Base-by-base conservation (phyloP, 1,140 invertebrate species). In the Colletes latitarsis region DNA sequence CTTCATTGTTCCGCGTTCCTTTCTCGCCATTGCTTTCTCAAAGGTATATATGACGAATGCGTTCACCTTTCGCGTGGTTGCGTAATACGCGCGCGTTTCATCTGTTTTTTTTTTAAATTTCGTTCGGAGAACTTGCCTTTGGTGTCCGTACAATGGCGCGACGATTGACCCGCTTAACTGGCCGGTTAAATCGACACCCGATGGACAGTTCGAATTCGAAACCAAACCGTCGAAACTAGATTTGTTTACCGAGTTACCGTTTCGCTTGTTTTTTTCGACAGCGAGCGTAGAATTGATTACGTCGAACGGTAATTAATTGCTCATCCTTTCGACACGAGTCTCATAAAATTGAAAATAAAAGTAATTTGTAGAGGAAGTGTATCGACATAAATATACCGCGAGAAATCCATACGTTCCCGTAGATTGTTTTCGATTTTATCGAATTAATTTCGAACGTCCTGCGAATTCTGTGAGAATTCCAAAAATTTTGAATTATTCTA, bases 1-100 rank as follows among this genome's bases (percentile, higher is more conserved):
- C 72, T 80, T 67, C 63, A 10, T 74, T 75, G 43, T 75, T 14
- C 30, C 1, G 19, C 6, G 10, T 5, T 53, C 15, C 21, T 70
- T 70, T 46, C n/a, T 43, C 41, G 17, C 14, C 14, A 17, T 3
- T 8, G 10, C 21, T 21, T 70, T 14, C 57, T 43, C 67, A n/a
- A 62, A 70, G 55, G 41, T 39, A 49, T 4, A 15, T 57, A 8
- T 15, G 5, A 9, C 53, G 3, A 41, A 41, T 17, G 43, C 15
- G 43, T 8, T 57, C 30, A 10, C 2, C 39, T 10, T 46, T 46
- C n/a, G n/a, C n/a, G n/a, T 4, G 57, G 8, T 6, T 6, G 57
- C 57, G 9, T 21, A 58, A 58, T 21, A 21, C 57, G 8, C 17
- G n/a, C 5, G 0, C 8, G 57, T 58, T 21, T n/a, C 8, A 49